Percentiles rank a stretch among this genome's conserved stretches.
These are phyloP conservation scores for Gerosis bhagava DNA, from an alignment of 2,888 invertebrate genomes.

Conservation along the genomic window DNA sequence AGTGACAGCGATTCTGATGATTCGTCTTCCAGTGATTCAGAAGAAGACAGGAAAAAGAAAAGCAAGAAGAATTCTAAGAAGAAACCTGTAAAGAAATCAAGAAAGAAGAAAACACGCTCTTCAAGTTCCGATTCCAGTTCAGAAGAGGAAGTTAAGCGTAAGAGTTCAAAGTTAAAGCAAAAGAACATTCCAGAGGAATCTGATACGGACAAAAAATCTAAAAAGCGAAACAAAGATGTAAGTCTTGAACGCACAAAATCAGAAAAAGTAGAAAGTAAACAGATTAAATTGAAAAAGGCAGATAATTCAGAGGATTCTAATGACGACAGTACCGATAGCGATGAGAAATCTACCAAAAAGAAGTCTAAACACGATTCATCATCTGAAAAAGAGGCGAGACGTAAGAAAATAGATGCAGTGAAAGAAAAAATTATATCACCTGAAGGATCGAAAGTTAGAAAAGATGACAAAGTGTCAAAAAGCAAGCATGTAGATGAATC, in stretches of 20 bases:
- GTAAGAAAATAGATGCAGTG: constrained; percentile 61
- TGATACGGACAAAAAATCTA: constrained; percentile 67
- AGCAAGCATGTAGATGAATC: constrained; percentile 77
- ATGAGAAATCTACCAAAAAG: constrained; percentile 78
- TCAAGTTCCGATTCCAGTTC: constrained; percentile 78
- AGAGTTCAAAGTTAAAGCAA: constrained; percentile 69
- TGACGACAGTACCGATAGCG: constrained; percentile 72
- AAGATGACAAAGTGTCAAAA: constrained; percentile 72
- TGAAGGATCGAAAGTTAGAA: constrained; percentile 60
- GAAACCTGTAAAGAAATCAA: constrained; percentile 70
- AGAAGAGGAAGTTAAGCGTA: constrained; percentile 75
- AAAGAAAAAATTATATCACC: constrained; percentile 66
- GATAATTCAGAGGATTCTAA: constrained; percentile 70
- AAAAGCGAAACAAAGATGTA: constrained; percentile 64
- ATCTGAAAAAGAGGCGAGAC: constrained; percentile 69
- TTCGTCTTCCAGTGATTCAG: constrained; percentile 76
- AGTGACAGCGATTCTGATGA: constrained; percentile 78
- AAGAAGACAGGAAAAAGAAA: constrained; percentile 76
- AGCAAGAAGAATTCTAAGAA: constrained; percentile 73
- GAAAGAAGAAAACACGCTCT: constrained; percentile 71
- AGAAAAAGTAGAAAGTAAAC: constrained; percentile 62
- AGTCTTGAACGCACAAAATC: constrained; percentile 59
- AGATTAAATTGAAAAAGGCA: constrained; percentile 60
- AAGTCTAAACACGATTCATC: constrained; percentile 68
- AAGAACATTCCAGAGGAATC: constrained; percentile 76